Evolutionary conservation across 2,888 invertebrate species (phyloP).

Genomic region (Piscicola geometra): DNA sequence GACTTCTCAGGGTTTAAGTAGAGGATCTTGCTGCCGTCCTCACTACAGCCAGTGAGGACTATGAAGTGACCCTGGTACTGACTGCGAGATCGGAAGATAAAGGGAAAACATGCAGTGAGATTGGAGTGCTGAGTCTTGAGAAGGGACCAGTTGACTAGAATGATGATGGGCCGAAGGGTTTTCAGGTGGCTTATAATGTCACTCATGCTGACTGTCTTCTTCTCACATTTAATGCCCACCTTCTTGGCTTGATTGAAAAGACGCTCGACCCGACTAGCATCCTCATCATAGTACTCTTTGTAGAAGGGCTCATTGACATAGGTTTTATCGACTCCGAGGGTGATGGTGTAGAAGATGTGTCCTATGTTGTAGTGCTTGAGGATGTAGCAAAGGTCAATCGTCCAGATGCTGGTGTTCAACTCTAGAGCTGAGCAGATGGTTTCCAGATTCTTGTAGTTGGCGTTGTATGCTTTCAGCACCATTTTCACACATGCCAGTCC

Average conservation of each 20-base stretch:
- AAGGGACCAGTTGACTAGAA: conserved; percentile 7
- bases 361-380: background rate
- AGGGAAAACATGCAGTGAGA: background rate
- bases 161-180: background rate
- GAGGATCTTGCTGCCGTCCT: background rate
- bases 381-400: conserved; percentile 9
- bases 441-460: background rate
- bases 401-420: background rate
- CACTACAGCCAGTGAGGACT: background rate
- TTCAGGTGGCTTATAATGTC: background rate
- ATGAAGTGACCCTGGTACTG: background rate
- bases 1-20: conserved; percentile 3
- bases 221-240: background rate
- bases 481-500: conserved; percentile 4
- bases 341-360: background rate
- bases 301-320: conserved; percentile 2
- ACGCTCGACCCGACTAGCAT: background rate
- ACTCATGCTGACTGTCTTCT: background rate
- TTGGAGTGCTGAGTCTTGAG: too few species aligned
- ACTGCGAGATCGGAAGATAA: background rate
- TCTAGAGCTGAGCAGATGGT: background rate
- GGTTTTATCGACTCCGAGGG: background rate
- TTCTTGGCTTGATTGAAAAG: background rate
- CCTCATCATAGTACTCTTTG: background rate
- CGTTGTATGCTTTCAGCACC: background rate